These are phyloP conservation scores for Tetragnatha montana DNA, from an alignment of 2,888 invertebrate genomes.

Conservation along the genomic window DNA sequence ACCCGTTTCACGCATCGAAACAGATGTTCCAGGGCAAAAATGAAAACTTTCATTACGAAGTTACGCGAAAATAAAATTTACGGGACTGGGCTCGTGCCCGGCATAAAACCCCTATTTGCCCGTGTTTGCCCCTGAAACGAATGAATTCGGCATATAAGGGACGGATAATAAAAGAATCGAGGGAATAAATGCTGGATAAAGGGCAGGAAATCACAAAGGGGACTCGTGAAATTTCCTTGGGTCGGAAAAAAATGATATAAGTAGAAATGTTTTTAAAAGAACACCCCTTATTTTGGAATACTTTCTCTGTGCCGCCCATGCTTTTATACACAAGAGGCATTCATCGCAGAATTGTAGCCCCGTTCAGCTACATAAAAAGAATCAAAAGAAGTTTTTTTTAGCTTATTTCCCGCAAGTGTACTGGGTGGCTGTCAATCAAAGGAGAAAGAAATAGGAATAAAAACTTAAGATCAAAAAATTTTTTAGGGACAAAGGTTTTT, in stretches of 20 bases:
- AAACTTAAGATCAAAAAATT: neutral
- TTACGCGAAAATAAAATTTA: neutral
- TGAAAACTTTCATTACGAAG: neutral
- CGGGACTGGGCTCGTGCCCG: neutral
- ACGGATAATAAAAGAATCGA: neutral
- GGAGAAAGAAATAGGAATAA: neutral
- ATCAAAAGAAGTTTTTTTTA: constrained; percentile 17
- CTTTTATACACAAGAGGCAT: constrained; percentile 16
- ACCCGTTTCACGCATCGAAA: neutral
- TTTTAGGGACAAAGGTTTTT: neutral
- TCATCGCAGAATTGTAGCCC: neutral
- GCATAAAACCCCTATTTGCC: neutral
- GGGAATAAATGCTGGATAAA: neutral
- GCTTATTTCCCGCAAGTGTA: constrained; percentile 10
- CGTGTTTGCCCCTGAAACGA: neutral
- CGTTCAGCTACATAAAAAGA: constrained; percentile 3
- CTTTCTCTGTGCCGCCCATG: neutral
- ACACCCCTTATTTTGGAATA: constrained; percentile 34
- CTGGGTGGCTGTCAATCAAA: constrained; percentile 37
- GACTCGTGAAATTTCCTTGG: neutral
- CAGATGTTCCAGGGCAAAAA: neutral
- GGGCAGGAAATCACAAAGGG: neutral
- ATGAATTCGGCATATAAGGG: neutral
- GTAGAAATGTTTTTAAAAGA: constrained; percentile 30
- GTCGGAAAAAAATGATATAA: constrained; percentile 4